Evolutionary conservation across 2,888 invertebrate species (phyloP).

Genomic region (Tuta absoluta): DNA sequence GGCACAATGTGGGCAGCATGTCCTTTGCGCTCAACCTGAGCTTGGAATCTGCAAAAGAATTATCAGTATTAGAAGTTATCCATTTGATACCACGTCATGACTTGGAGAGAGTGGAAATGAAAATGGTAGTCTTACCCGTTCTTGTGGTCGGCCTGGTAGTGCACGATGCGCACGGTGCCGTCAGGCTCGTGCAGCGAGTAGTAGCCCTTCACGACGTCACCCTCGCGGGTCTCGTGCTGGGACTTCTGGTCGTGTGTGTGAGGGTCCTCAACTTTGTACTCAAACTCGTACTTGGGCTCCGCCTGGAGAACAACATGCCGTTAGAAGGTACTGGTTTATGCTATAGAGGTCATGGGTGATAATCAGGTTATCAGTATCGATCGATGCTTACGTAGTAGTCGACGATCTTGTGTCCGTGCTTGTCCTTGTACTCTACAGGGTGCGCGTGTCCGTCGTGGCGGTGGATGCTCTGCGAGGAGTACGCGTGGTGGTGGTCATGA

Average conservation of each 20-base stretch:
- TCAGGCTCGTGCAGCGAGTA: slow-evolving; percentile 80
- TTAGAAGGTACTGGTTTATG: too few relatives aligned
- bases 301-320: slow-evolving; percentile 45
- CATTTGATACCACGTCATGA: not conserved
- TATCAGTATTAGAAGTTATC: not conserved
- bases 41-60: slow-evolving; percentile 63
- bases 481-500: slow-evolving; percentile 26
- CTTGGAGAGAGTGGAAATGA: not conserved
- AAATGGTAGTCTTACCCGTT: slow-evolving; percentile 55
- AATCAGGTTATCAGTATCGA: not conserved
- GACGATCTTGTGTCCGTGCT: slow-evolving; percentile 27
- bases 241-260: slow-evolving; percentile 82
- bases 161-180: slow-evolving; percentile 79
- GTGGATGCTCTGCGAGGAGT: slow-evolving; percentile 47
- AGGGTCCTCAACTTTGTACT: slow-evolving; percentile 79
- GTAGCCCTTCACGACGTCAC: slow-evolving; percentile 78
- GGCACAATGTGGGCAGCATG: slow-evolving; percentile 64
- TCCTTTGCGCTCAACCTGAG: slow-evolving; percentile 62
- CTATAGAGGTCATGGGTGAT: too few relatives aligned
- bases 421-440: not conserved
- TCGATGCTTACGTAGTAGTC: slow-evolving; percentile 45
- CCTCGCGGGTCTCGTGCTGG: slow-evolving; percentile 77
- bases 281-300: slow-evolving; percentile 75
- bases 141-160: slow-evolving; percentile 75
- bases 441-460: slow-evolving; percentile 42